phyloP scores from a whole-genome alignment of 2,888 invertebrate genomes.

The Antheraea assamensis region DNA sequence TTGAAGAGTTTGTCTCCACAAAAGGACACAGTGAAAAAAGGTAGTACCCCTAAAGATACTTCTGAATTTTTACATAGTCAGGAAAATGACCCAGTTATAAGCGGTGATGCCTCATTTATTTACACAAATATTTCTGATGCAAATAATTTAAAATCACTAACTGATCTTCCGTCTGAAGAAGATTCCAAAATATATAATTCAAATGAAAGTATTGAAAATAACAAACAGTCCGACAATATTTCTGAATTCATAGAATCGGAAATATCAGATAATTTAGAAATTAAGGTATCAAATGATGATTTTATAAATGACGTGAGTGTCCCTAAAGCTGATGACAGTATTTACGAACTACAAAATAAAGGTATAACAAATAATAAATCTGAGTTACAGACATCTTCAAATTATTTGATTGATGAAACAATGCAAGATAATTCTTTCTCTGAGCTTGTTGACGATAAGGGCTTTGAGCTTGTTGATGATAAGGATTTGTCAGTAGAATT shows the following conservation, averaged over 20 bases:
- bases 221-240: not conserved
- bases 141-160: not conserved
- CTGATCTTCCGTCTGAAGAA: not conserved
- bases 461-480: not conserved
- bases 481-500: not conserved
- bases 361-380: not conserved
- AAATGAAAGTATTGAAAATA: not conserved
- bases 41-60: not conserved
- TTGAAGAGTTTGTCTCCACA: not conserved
- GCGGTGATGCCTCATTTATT: not conserved
- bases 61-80: not conserved
- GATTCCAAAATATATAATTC: not conserved
- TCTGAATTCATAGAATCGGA: not conserved
- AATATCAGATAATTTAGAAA: not conserved
- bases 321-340: constrained; percentile 1
- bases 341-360: constrained; percentile 18
- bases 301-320: not conserved
- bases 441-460: not conserved
- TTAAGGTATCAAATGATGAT: not conserved
- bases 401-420: not conserved
- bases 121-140: constrained; percentile 3
- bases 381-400: not conserved
- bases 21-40: not conserved
- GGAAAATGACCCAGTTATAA: not conserved
- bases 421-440: not conserved